phyloP scores from a whole-genome alignment of 2,113 vertebrate species.

The Pyrgilauda ruficollis region DNA sequence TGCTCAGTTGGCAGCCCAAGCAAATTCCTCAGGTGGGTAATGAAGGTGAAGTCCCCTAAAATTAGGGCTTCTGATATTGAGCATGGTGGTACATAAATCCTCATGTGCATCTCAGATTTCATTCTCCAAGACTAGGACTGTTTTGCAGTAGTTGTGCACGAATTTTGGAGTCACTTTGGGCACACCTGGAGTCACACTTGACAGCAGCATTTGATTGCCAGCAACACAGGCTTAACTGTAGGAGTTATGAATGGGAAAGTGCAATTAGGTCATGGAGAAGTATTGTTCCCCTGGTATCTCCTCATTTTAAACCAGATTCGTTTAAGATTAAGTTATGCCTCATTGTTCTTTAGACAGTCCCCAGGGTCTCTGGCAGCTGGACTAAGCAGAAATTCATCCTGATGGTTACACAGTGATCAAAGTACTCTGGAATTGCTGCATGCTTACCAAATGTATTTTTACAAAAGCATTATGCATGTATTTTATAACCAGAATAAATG shows the following conservation, averaged over 20 bases:
- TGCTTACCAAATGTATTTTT: not conserved
- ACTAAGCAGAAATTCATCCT: not conserved
- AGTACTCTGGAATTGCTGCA: not conserved
- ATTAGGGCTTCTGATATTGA: not conserved
- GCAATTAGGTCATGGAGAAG: not conserved
- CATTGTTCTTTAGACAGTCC: not conserved
- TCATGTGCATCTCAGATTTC: not conserved
- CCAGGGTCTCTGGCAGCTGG: not conserved
- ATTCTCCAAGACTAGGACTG: not conserved
- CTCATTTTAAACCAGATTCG: not conserved
- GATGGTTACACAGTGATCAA: not conserved
- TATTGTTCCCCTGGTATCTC: not conserved
- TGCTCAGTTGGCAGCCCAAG: not conserved
- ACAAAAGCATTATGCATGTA: not conserved
- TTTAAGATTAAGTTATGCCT: not conserved
- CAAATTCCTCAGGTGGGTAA: not conserved
- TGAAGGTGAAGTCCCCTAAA: not conserved
- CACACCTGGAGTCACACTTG: not conserved
- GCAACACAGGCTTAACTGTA: not conserved
- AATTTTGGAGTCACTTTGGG: not conserved
- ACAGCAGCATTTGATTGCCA: not conserved
- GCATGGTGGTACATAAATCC: not conserved
- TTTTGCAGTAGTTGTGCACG: not conserved
- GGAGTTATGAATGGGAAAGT: not conserved
- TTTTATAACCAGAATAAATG: slow-evolving; percentile 38